Base-by-base conservation (phyloP, 1,140 invertebrate genomes). In the Conopomorpha cramerella region DNA sequence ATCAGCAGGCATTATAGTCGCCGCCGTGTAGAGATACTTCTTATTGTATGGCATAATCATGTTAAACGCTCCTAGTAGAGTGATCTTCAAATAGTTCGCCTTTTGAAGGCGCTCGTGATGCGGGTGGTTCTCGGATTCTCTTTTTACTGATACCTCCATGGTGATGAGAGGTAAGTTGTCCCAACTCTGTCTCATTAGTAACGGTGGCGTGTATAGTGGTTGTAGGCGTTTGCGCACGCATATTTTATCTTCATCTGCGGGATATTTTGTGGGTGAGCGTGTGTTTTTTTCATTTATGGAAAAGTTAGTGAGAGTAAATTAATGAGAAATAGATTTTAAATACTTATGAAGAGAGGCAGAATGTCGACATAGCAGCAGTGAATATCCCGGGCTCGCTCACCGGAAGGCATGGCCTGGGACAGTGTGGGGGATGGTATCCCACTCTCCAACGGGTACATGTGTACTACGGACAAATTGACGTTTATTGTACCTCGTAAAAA, bases 331-430 rank as follows among this genome's bases (percentile, higher is more conserved):
- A 32, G 4, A 28, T 23, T 16, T 30, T 28, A 35, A 40, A 39
- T 49, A 60, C 59, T 49, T 18, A 56, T 45, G 42, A 74, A 67
- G n/a, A 71, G 27, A 6, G 57, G 41, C 13, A 64, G 34, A 30
- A 74, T 67, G 37, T 74, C 66, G 7, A 74, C 30, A 30, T 65
- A 67, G 36, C 70, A 74, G 35, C 55, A 55, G 32, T 46, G 53
- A 27, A 53, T 41, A 16, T 54, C 44, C 2, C 4, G 7, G 11
- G n/a, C 16, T 19, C 11, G 3, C 7, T 13, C 3, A 14, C 2
- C 19, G 7, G 14, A 3, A 16, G 30, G 3, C 26, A 3, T 27
- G 10, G 2, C 40, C 40, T 36, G 38, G 30, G 26, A 16, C 34
- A 17, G 41, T 27, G 15, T 4, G 2, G 18, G 8, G 6, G n/a